These are phyloP conservation scores for Galeopterus variegatus DNA, from an alignment of 2,113 vertebrate species.

Conservation along the genomic window DNA sequence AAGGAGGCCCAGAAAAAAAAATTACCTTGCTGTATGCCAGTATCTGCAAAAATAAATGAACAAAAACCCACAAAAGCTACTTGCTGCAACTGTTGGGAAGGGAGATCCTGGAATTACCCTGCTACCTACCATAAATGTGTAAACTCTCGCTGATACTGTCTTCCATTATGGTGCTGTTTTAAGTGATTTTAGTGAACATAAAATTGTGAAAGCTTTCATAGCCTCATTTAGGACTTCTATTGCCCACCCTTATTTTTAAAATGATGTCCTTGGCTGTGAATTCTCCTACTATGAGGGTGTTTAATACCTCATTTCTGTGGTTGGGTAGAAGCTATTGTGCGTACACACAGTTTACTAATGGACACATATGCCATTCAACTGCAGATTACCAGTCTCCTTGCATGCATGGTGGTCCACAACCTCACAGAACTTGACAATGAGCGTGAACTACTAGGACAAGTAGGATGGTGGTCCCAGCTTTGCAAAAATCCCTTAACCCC, in stretches of 20 bases:
- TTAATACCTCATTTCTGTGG: neutral
- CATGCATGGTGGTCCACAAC: neutral
- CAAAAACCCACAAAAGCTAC: neutral
- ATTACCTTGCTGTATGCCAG: neutral
- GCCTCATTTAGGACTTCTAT: neutral
- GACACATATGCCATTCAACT: neutral
- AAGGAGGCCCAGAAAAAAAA: neutral
- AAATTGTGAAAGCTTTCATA: conserved; percentile 7
- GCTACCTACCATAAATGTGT: neutral
- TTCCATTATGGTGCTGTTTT: neutral
- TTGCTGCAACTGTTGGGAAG: neutral
- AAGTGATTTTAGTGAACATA: neutral
- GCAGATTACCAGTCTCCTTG: neutral
- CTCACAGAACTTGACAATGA: neutral
- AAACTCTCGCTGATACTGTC: neutral
- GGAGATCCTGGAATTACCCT: neutral
- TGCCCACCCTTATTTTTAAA: conserved; percentile 46
- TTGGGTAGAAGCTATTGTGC: neutral
- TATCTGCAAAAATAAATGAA: conserved; percentile 43
- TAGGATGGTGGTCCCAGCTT: neutral
- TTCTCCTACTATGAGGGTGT: neutral
- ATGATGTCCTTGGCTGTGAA: neutral
- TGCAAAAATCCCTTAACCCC: neutral
- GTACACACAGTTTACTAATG: neutral
- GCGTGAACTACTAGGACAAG: neutral